phyloP scores from a whole-genome alignment of 2,113 vertebrate genomes.

The Gobio gobio region DNA sequence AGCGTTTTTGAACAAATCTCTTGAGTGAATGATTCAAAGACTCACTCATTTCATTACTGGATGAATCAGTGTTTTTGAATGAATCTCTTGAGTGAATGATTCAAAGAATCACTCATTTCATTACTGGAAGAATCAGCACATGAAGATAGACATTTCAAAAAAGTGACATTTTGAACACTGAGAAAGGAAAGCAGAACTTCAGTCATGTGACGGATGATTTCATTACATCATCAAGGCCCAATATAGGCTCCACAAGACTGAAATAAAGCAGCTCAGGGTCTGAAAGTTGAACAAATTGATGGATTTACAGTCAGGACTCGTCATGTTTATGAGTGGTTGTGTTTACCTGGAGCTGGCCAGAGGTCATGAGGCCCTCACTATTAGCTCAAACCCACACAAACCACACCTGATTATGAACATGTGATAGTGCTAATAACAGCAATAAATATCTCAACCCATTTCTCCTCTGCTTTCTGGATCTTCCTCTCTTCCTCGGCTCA shows the following conservation, averaged over 20 bases:
- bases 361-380: not conserved
- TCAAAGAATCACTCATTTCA: no score
- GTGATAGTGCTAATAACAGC: constrained; percentile 32
- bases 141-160: no score
- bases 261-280: not conserved
- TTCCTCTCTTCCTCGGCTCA: no score
- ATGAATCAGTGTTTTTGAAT: no score
- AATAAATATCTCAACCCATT: constrained; percentile 21
- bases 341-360: not conserved
- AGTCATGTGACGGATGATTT: not conserved
- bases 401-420: constrained; percentile 34
- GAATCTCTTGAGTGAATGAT: no score
- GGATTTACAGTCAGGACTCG: not conserved
- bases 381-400: constrained; percentile 37
- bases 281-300: not conserved
- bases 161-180: no score
- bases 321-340: not conserved
- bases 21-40: no score
- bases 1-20: no score
- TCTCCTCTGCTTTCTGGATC: not conserved
- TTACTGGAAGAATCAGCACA: no score
- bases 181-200: not conserved
- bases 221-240: not conserved
- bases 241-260: not conserved
- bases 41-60: no score